Percentiles rank a stretch among this genome's conserved stretches.
Conservation (phyloP, 2,888 invertebrate genomes). For the Bellardia pandia region DNA sequence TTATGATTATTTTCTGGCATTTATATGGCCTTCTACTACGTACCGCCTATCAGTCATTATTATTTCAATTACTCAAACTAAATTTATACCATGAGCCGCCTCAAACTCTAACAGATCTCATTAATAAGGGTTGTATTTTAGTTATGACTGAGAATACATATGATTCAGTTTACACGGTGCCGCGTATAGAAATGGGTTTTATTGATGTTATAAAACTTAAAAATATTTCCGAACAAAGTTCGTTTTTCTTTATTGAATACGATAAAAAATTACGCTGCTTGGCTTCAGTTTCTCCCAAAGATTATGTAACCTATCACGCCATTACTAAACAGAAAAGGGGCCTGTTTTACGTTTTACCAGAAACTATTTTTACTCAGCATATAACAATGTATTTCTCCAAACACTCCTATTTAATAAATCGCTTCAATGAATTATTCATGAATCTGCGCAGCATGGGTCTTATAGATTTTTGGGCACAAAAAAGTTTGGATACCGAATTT, state of each 20-base stretch:
- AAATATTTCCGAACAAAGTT: conserved; percentile 66
- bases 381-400: conserved; percentile 76
- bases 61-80: conserved; percentile 73
- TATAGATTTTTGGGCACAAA: conserved; percentile 74
- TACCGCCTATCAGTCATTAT: conserved; percentile 75
- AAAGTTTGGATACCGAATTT: conserved; percentile 61
- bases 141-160: conserved; percentile 69
- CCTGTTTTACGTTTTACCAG: conserved; percentile 71
- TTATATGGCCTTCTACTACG: conserved; percentile 74
- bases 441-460: conserved; percentile 72
- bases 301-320: conserved; percentile 73
- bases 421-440: conserved; percentile 74
- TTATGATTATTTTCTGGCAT: conserved; percentile 72
- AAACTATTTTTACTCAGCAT: conserved; percentile 75
- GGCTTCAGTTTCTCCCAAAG: conserved; percentile 65
- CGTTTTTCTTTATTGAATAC: conserved; percentile 61
- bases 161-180: conserved; percentile 60
- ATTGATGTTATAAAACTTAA: conserved; percentile 65
- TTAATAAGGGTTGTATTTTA: conserved; percentile 63
- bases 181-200: conserved; percentile 47
- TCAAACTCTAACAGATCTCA: conserved; percentile 67
- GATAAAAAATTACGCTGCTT: conserved; percentile 18
- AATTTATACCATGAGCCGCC: conserved; percentile 73
- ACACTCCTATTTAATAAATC: conserved; percentile 75
- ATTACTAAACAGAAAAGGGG: conserved; percentile 62